Conservation (phyloP, 1,140 invertebrate species). For the Homalodisca vitripennis region DNA sequence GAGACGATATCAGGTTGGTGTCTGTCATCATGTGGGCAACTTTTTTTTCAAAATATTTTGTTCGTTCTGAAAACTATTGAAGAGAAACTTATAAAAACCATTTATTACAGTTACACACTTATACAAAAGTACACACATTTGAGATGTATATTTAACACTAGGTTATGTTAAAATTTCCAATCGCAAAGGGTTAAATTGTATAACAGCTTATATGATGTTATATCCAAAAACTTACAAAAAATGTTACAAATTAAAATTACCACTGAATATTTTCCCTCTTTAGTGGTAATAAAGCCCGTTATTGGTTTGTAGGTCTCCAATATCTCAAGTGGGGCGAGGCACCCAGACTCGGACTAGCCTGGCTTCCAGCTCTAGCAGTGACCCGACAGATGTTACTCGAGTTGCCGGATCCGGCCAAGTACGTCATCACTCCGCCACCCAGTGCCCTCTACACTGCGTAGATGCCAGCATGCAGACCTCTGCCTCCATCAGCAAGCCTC, state of each 20-base stretch:
- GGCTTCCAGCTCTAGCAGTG: constrained; percentile 53
- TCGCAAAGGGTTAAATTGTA: too few species aligned
- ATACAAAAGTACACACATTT: too few species aligned
- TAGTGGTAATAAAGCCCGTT: neutral
- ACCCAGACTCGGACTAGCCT: constrained; percentile 10
- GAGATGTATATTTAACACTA: too few species aligned
- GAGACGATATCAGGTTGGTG: constrained; percentile 32
- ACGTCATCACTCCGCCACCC: constrained; percentile 52
- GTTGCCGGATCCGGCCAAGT: constrained; percentile 44
- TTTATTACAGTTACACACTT: too few species aligned
- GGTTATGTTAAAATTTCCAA: too few species aligned
- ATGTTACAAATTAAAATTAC: too few species aligned
- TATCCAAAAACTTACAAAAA: too few species aligned
- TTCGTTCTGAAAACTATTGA: too few species aligned
- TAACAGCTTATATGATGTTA: too few species aligned
- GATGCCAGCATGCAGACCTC: constrained; percentile 75
- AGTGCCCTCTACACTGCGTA: constrained; percentile 58
- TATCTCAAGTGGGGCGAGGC: constrained; percentile 15
- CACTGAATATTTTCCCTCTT: too few species aligned
- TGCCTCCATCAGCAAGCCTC: too few species aligned
- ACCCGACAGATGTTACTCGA: constrained; percentile 53
- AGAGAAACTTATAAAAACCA: too few species aligned
- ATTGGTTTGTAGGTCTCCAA: constrained; percentile 18
- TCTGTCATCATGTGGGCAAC: neutral
- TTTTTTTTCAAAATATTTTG: neutral